Evolutionary conservation across 2,888 invertebrate species (phyloP).

Genomic region (Calliphora vomitoria): DNA sequence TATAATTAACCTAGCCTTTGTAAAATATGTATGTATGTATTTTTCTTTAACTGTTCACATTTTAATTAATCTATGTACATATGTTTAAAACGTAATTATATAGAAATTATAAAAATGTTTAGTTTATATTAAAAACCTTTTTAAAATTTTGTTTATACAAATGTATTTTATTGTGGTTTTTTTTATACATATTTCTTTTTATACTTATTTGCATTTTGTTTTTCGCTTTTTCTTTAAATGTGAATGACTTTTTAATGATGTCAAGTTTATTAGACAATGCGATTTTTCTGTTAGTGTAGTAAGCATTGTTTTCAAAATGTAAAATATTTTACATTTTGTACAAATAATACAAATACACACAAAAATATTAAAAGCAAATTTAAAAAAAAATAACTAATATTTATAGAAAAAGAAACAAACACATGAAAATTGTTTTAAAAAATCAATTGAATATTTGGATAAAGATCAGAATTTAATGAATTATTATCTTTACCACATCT

Average conservation of each 20-base stretch:
- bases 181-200: slow-evolving; percentile 3
- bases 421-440: too few species aligned
- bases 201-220: slow-evolving; percentile 19
- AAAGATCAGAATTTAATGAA: too few species aligned
- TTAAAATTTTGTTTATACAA: not conserved
- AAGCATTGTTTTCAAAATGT: slow-evolving; percentile 34
- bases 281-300: slow-evolving; percentile 21
- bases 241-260: slow-evolving; percentile 70
- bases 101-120: not conserved
- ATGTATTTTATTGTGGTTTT: not conserved
- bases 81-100: not conserved
- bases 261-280: slow-evolving; percentile 64
- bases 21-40: too few species aligned
- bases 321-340: too few species aligned
- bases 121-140: not conserved
- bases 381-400: not conserved
- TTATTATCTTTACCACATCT: too few species aligned
- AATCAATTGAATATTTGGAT: too few species aligned
- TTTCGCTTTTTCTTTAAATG: slow-evolving; percentile 30
- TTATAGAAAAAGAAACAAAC: too few species aligned
- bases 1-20: too few species aligned
- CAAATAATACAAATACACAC: not conserved
- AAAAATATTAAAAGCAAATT: not conserved
- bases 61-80: too few species aligned
- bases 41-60: too few species aligned